phyloP scores from a whole-genome alignment of 2,797 vertebrate species.

The Nyctalus aviator region DNA sequence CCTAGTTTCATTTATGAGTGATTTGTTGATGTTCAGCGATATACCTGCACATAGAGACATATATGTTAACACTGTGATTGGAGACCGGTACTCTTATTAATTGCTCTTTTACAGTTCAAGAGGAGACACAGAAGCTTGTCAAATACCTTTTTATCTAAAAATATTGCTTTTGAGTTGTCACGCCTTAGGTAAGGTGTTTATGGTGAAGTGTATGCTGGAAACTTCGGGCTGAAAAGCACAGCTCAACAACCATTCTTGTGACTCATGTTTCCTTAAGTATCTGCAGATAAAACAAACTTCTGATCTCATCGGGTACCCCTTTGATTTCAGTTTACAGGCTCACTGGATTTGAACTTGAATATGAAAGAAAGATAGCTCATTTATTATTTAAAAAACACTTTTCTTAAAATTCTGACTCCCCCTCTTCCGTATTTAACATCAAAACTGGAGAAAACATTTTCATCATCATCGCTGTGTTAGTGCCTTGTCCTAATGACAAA shows the following conservation, averaged over 20 bases:
- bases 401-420: background rate
- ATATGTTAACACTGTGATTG: background rate
- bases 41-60: background rate
- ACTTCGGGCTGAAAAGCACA: background rate
- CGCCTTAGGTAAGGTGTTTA: background rate
- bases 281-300: background rate
- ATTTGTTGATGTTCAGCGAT: background rate
- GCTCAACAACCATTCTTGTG: background rate
- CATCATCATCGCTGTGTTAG: background rate
- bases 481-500: background rate
- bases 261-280: background rate
- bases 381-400: background rate
- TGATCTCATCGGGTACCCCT: background rate
- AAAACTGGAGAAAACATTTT: background rate
- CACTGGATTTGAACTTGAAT: constrained; percentile 6
- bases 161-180: background rate
- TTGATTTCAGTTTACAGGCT: background rate
- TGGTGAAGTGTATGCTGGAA: background rate
- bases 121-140: background rate
- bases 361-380: background rate
- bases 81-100: background rate
- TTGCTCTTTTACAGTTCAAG: background rate
- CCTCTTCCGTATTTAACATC: background rate
- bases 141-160: constrained; percentile 8
- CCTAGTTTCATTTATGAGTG: background rate